Base-by-base conservation (phyloP, 2,113 vertebrate genomes). In the Vanacampus margaritifer region DNA sequence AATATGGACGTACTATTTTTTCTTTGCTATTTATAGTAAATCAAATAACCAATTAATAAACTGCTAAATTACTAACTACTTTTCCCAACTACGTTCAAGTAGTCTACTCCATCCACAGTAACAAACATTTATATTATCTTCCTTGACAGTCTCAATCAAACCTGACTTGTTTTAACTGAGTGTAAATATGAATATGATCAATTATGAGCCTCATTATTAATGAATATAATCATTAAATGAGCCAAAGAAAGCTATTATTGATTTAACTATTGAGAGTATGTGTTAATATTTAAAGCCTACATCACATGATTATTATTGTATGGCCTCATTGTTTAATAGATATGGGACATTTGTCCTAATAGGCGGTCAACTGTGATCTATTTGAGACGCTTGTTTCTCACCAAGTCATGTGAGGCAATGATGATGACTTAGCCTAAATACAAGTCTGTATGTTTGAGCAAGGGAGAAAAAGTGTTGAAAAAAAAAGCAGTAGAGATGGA, bases 261-360 rank as follows among this genome's bases (percentile, higher is more conserved):
- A 59, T 46, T 72, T 69, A 79, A 73, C 69, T 60, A 51, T 36
- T 48, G 58, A 68, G 71, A 76, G 64, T 76, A 50, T 70, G 62
- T 69, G 86, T 88, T 81, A 88, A 89, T 87, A 74, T 90, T 87
- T 76, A 88, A 84, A 80, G 68, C 68, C 58, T 80, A 71, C 66
- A 85, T 83, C 68, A 61, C 72, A 69, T 67, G 63, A 64, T 72
- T 73, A 51, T 69, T 75, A 81, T 82, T 74, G 78, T 69, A 71
- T 61, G 46, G 58, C 60, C 73, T 70, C n/a, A 28, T 43, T 73
- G 81, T 78, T 75, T 74, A 80, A 80, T 78, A 64, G 46, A 80
- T 79, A 19, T 21, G 61, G 65, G 51, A 72, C 64, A 76, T 82
- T 79, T 85, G 73, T 67, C 71, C 24, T 65, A 41, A 72, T 76